Evolutionary conservation across 1,140 invertebrate species (phyloP).

Genomic region (Drosophila pachea): DNA sequence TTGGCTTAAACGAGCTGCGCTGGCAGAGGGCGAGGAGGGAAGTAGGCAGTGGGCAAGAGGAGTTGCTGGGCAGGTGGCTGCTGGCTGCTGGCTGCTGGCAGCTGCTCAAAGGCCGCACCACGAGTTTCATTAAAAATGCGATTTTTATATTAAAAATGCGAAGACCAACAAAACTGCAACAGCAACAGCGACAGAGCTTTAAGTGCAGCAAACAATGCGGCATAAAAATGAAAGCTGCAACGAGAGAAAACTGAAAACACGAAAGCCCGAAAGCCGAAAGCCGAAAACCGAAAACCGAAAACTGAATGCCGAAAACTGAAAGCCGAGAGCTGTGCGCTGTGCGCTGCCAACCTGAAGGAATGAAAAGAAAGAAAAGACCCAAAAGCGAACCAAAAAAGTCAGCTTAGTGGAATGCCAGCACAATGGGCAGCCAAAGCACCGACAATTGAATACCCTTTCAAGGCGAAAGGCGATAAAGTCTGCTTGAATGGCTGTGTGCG

Average conservation of each 20-base stretch:
- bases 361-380: conserved; percentile 6
- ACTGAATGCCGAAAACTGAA: not conserved
- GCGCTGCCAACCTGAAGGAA: not conserved
- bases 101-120: conserved; percentile 23
- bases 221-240: not conserved
- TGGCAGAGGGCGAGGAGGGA: too few relatives aligned
- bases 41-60: not conserved
- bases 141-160: conserved; percentile 42
- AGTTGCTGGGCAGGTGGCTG: too few relatives aligned
- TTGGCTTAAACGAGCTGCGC: conserved; percentile 9
- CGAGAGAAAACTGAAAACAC: not conserved
- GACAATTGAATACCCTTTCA: not conserved
- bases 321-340: not conserved
- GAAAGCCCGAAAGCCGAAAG: not conserved
- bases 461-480: not conserved
- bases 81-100: conserved; percentile 24
- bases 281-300: not conserved
- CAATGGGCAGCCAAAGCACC: not conserved
- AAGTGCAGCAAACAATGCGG: conserved; percentile 18
- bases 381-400: not conserved
- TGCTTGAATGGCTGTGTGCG: not conserved
- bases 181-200: conserved; percentile 9
- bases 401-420: conserved; percentile 39
- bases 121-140: conserved; percentile 46
- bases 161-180: conserved; percentile 48